Percentiles rank a stretch among this genome's conserved stretches.
These are phyloP conservation scores for Pachycephus smyrnensis DNA, from an alignment of 2,888 invertebrate genomes.

Conservation along the genomic window DNA sequence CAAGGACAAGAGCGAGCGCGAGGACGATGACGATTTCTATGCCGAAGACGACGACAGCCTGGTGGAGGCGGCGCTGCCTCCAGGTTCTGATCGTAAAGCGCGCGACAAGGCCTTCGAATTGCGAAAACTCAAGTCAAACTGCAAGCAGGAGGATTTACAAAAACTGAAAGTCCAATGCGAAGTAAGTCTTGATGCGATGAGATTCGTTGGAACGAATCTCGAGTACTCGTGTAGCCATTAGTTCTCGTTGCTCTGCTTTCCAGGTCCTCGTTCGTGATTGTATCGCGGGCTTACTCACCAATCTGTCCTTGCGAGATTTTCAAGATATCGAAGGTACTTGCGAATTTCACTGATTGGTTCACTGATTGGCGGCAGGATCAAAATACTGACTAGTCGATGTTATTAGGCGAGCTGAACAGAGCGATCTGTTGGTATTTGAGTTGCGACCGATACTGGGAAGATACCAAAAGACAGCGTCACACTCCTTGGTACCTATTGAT, in stretches of 20 bases:
- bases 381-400: background rate
- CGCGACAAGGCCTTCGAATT: slow-evolving; percentile 75
- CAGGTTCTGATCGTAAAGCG: slow-evolving; percentile 74
- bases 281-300: slow-evolving; percentile 83
- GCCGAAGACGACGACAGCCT: slow-evolving; percentile 68
- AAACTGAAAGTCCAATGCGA: slow-evolving; percentile 80
- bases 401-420: slow-evolving; percentile 85
- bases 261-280: slow-evolving; percentile 83
- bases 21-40: slow-evolving; percentile 63
- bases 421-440: slow-evolving; percentile 93
- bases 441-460: slow-evolving; percentile 94
- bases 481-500: slow-evolving; percentile 86
- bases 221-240: background rate
- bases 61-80: slow-evolving; percentile 78
- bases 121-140: slow-evolving; percentile 81
- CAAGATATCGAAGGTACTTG: slow-evolving; percentile 84
- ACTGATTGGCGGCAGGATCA: background rate
- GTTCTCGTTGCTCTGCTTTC: slow-evolving; percentile 24
- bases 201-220: background rate
- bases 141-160: slow-evolving; percentile 83
- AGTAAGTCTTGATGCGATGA: slow-evolving; percentile 42
- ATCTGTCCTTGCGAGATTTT: slow-evolving; percentile 85
- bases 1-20: slow-evolving; percentile 26
- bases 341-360: no score
- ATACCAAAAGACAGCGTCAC: slow-evolving; percentile 78